Conservation (phyloP, 2,888 invertebrate genomes). For the Stegana nigrithorax region DNA sequence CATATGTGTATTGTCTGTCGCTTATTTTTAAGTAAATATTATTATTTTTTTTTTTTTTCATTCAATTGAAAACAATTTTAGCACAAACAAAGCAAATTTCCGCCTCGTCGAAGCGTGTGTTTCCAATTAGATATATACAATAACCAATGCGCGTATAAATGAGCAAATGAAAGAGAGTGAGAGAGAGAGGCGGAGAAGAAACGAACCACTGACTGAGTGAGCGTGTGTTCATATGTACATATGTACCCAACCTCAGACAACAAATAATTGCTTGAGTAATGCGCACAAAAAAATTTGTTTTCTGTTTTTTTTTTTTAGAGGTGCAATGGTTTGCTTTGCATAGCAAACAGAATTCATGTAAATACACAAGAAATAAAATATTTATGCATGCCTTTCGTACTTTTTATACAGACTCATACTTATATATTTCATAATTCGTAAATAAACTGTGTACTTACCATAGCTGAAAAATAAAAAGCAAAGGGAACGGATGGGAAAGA, state of each 20-base stretch:
- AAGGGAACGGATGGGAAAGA: not conserved
- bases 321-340: not conserved
- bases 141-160: not conserved
- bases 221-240: too few relatives aligned
- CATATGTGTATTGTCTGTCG: not conserved
- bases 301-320: not conserved
- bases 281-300: not conserved
- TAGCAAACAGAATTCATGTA: not conserved
- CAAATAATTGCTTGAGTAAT: slow-evolving; percentile 12
- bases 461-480: not conserved
- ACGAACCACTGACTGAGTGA: not conserved
- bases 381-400: not conserved
- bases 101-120: not conserved
- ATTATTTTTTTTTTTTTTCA: not conserved
- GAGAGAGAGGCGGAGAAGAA: not conserved
- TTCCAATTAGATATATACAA: slow-evolving; percentile 10
- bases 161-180: not conserved
- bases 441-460: slow-evolving; percentile 7
- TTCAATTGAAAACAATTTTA: slow-evolving; percentile 6
- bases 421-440: not conserved
- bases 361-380: not conserved
- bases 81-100: slow-evolving; percentile 5
- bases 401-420: not conserved
- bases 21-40: not conserved
- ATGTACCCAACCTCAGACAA: slow-evolving; percentile 10